phyloP scores from a whole-genome alignment of 2,888 invertebrate genomes.

The Leptogaster cylindrica region DNA sequence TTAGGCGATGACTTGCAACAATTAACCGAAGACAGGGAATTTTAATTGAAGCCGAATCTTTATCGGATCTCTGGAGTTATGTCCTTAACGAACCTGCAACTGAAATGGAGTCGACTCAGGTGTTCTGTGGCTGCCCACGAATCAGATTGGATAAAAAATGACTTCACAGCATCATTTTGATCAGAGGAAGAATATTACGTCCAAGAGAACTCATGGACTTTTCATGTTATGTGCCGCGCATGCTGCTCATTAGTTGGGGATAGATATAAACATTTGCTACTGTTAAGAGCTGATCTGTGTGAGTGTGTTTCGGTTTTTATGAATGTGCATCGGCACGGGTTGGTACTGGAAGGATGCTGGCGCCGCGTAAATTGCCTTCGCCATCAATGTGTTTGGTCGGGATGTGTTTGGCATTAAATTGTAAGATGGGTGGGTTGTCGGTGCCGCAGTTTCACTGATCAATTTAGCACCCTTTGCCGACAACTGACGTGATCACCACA shows the following conservation, averaged over 20 bases:
- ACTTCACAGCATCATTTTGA: constrained; percentile 12
- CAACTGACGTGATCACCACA: not conserved
- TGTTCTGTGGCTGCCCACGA: not conserved
- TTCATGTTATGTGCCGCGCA: constrained; percentile 21
- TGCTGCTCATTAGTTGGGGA: constrained; percentile 28
- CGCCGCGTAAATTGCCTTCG: constrained; percentile 39
- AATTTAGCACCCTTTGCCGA: constrained; percentile 17
- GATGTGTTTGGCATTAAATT: constrained; percentile 17
- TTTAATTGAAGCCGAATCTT: constrained; percentile 34
- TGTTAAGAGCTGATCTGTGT: too few species aligned
- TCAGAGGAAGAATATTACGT: constrained; percentile 20
- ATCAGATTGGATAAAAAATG: constrained; percentile 1
- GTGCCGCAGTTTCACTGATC: constrained; percentile 13
- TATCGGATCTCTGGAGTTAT: constrained; percentile 4
- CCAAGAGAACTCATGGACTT: constrained; percentile 13
- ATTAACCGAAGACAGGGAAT: constrained; percentile 19
- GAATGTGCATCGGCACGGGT: constrained; percentile 7
- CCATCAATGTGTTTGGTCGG: constrained; percentile 25
- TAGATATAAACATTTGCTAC: constrained; percentile 28
- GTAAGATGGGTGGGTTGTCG: constrained; percentile 18
- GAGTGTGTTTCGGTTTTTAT: too few species aligned
- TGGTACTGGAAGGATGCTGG: constrained; percentile 24
- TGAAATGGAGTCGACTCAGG: not conserved
- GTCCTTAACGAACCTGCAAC: not conserved
- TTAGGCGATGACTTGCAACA: constrained; percentile 31